These are phyloP conservation scores for Candoia aspera DNA, from an alignment of 2,113 vertebrate species.

Conservation along the genomic window DNA sequence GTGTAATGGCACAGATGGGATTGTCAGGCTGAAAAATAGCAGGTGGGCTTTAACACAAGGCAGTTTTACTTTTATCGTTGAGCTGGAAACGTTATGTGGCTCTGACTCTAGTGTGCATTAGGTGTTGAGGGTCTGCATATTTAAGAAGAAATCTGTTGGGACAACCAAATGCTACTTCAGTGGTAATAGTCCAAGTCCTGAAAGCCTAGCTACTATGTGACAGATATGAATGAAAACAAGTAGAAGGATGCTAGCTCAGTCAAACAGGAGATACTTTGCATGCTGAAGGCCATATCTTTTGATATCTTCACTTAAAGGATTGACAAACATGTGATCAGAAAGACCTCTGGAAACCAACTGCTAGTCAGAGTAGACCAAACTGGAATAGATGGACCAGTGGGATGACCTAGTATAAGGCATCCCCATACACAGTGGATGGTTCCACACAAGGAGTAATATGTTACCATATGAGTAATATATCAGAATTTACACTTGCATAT, in stretches of 20 bases:
- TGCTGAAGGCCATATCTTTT: not conserved
- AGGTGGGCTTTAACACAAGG: not conserved
- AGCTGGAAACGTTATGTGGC: too few relatives aligned
- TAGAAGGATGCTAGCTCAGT: not conserved
- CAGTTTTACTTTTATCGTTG: not conserved
- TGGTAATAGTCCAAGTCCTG: not conserved
- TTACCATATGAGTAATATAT: not conserved
- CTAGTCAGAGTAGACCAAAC: not conserved
- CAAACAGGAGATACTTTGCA: not conserved
- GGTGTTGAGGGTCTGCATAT: not conserved
- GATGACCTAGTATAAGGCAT: not conserved
- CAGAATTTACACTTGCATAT: not conserved
- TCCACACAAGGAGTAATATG: not conserved
- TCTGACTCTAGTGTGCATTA: not conserved
- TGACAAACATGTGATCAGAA: not conserved
- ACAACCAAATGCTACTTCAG: not conserved
- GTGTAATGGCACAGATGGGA: slow-evolving; percentile 1
- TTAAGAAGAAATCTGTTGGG: not conserved
- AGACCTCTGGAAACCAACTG: not conserved
- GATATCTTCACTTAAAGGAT: not conserved
- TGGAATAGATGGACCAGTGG: not conserved
- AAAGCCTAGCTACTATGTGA: not conserved
- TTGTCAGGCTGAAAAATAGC: not conserved
- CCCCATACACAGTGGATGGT: not conserved
- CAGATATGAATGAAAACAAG: not conserved